Conservation (phyloP, 2,888 invertebrate genomes). For the Esperia sulphurella region DNA sequence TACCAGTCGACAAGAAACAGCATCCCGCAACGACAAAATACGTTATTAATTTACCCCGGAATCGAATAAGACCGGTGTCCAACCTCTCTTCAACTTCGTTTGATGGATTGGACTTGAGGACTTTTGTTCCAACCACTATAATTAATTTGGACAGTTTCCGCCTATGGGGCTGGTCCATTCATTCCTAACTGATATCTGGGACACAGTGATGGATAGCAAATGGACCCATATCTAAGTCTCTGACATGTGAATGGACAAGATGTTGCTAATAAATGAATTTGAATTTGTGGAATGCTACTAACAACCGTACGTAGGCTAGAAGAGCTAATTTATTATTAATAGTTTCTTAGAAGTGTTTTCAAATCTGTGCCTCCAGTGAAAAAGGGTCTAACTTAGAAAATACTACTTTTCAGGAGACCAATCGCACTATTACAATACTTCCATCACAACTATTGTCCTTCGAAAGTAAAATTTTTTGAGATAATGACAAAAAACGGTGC, state of each 20-base stretch:
- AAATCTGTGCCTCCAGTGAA: no score
- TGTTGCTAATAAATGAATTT: constrained; percentile 14
- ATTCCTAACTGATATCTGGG: constrained; percentile 21
- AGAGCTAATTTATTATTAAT: no score
- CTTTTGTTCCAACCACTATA: constrained; percentile 49
- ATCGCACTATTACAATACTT: no score
- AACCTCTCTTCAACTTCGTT: constrained; percentile 7
- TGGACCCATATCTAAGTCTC: constrained; percentile 19
- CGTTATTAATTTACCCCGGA: not conserved
- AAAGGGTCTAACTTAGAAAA: no score
- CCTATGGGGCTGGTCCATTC: constrained; percentile 20
- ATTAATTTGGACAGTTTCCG: constrained; percentile 49
- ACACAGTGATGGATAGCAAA: constrained; percentile 22
- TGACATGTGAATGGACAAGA: constrained; percentile 20
- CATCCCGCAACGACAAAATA: not conserved
- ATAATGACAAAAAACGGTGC: no score
- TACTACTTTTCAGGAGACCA: no score
- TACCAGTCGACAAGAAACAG: no score
- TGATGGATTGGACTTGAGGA: constrained; percentile 51
- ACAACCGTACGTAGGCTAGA: no score
- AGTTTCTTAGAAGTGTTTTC: no score
- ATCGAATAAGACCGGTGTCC: constrained; percentile 6
- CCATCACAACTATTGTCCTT: no score
- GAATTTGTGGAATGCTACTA: not conserved
- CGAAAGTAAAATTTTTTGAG: no score